These are phyloP conservation scores for Parasteatoda tepidariorum DNA, from an alignment of 1,140 invertebrate genomes.

Conservation along the genomic window DNA sequence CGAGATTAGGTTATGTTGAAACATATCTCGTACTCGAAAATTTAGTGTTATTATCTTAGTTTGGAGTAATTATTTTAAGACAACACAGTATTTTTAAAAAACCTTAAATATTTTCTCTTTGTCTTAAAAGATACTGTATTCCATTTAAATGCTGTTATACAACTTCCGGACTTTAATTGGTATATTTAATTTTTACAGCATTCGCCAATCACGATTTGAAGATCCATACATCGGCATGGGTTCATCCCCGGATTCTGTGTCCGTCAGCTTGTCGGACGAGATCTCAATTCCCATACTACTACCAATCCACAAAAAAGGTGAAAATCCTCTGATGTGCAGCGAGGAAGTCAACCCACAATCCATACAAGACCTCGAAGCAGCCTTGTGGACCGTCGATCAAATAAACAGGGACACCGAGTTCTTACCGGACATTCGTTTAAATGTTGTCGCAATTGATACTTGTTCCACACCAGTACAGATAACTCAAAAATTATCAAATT, in stretches of 20 bases:
- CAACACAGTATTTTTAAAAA: no score
- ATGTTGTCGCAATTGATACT: conserved; percentile 65
- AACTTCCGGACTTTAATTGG: no score
- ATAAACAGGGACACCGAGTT: conserved; percentile 67
- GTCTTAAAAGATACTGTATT: no score
- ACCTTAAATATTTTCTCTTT: no score
- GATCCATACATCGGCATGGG: conserved; percentile 45
- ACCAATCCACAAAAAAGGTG: conserved; percentile 65
- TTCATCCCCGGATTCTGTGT: not conserved
- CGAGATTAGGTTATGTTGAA: no score
- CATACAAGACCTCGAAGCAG: conserved; percentile 70
- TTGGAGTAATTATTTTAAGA: no score
- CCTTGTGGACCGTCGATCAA: conserved; percentile 70
- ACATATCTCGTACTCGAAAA: no score
- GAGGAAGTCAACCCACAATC: conserved; percentile 63
- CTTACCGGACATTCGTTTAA: conserved; percentile 64
- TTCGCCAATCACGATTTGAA: conserved; percentile 45
- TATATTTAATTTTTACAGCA: conserved; percentile 13
- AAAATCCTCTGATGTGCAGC: conserved; percentile 61
- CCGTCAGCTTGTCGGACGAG: conserved; percentile 31
- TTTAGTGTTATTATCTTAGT: no score
- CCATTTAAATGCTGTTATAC: no score
- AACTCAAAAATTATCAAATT: conserved; percentile 48
- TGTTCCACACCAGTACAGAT: conserved; percentile 64
- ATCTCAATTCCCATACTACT: conserved; percentile 65